Conservation (phyloP, 2,797 vertebrate genomes). For the Phalanger gymnotis region DNA sequence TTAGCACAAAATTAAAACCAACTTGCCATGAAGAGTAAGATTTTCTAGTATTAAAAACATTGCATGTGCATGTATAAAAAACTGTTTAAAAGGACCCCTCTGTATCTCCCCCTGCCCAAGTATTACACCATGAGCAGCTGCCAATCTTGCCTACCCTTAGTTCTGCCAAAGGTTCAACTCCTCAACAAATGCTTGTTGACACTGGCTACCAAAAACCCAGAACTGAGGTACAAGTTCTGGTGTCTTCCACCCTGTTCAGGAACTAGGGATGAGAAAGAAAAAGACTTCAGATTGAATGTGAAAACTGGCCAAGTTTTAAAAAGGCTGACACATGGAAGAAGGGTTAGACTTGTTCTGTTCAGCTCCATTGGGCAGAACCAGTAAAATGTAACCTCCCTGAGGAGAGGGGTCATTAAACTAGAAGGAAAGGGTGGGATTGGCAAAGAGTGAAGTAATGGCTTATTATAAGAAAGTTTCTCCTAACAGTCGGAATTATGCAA, state of each 20-base stretch:
- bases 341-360: neutral
- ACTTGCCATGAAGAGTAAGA: neutral
- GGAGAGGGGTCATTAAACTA: neutral
- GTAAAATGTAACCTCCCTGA: neutral
- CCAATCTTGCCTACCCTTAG: neutral
- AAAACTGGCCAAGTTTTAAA: neutral
- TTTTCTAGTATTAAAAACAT: neutral
- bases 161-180: neutral
- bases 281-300: neutral
- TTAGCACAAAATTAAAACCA: neutral
- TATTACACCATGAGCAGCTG: neutral
- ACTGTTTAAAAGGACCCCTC: neutral
- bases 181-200: neutral
- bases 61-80: neutral
- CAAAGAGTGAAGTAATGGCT: neutral
- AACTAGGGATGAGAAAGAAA: neutral
- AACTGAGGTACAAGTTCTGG: neutral
- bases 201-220: neutral
- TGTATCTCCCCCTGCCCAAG: neutral
- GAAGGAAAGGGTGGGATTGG: neutral
- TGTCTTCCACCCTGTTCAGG: neutral
- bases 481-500: neutral
- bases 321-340: neutral
- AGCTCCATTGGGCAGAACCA: neutral
- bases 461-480: neutral